A percentile compares a stretch with the other conserved stretches of the same genome.
Conservation (phyloP, 2,797 vertebrate genomes). For the Chrosomus eos region DNA sequence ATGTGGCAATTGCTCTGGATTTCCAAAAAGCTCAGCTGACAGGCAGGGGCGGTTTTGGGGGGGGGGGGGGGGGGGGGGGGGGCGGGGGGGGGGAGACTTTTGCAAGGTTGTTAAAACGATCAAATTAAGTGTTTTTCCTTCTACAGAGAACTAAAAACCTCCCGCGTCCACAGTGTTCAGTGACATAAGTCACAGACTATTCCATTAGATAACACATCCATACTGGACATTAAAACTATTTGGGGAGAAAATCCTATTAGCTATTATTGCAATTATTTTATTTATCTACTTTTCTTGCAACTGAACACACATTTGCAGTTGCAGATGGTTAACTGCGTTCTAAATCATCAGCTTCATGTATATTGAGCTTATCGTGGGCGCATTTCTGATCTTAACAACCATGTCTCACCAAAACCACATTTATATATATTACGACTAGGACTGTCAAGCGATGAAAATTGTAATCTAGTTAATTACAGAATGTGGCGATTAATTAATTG, state of each 20-base stretch:
- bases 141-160: background rate
- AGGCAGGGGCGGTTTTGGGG: background rate
- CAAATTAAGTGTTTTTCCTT: conserved; percentile 21
- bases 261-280: background rate
- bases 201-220: background rate
- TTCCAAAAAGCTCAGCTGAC: conserved; percentile 1
- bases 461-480: no score
- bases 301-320: no score
- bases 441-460: no score
- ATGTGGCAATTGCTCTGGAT: background rate
- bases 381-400: no score
- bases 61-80: background rate
- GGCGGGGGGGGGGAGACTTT: background rate
- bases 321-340: no score
- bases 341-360: no score
- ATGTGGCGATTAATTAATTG: no score
- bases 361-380: no score
- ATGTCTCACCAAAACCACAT: background rate
- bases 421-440: no score
- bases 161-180: background rate
- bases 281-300: no score
- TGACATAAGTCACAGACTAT: background rate
- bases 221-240: background rate
- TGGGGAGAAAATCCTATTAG: no score
- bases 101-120: background rate